Conservation (phyloP, 2,888 invertebrate species). For the Eueremaeus valkanovi region DNA sequence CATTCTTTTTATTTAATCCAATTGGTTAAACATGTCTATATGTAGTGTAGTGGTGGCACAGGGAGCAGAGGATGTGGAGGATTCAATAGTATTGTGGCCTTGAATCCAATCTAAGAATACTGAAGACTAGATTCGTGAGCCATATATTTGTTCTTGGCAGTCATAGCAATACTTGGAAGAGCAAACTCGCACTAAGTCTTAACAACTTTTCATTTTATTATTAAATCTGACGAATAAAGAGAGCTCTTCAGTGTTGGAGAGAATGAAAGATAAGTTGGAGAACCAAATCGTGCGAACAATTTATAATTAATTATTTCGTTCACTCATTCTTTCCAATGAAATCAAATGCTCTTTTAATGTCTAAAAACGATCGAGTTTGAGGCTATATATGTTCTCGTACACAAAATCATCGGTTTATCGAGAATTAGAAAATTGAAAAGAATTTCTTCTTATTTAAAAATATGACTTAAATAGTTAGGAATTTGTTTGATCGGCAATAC, state of each 20-base stretch:
- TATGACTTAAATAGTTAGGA: too few species aligned
- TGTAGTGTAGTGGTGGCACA: not conserved
- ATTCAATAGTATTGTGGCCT: slow-evolving; percentile 1
- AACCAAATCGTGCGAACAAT: not conserved
- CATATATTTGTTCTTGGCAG: not conserved
- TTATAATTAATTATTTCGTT: slow-evolving; percentile 21
- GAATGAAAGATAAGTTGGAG: not conserved
- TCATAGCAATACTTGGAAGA: slow-evolving; percentile 3
- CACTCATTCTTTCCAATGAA: not conserved
- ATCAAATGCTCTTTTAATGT: not conserved
- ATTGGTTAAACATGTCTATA: too few species aligned
- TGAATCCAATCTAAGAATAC: slow-evolving; percentile 17
- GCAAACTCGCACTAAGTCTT: not conserved
- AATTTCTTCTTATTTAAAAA: too few species aligned
- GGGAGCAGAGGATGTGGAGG: slow-evolving; percentile 17
- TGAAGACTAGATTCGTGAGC: slow-evolving; percentile 11
- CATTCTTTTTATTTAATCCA: slow-evolving; percentile 12
- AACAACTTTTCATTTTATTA: slow-evolving; percentile 26
- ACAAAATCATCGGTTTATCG: not conserved
- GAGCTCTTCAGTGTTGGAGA: not conserved
- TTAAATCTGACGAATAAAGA: not conserved
- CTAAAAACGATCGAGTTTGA: not conserved
- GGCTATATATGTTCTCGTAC: not conserved
- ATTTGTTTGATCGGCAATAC: too few species aligned
- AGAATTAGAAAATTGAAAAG: not conserved